Conservation (phyloP, 2,113 vertebrate genomes). For the Dicentrarchus labrax region DNA sequence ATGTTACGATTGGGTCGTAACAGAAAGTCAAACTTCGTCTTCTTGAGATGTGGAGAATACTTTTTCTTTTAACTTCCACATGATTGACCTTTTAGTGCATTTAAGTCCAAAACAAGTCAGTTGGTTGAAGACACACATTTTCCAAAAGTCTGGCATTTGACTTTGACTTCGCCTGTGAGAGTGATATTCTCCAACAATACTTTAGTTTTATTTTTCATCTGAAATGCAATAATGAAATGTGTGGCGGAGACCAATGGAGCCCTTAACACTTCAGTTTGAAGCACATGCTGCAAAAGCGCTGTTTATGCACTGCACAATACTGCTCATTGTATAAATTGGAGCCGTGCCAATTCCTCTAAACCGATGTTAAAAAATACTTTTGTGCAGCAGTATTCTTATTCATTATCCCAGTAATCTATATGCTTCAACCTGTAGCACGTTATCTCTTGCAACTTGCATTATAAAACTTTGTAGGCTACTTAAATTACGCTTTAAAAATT, state of each 20-base stretch:
- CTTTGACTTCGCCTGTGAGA: slow-evolving; percentile 82
- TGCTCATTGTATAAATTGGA: slow-evolving; percentile 86
- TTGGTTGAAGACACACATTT: slow-evolving; percentile 84
- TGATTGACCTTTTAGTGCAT: slow-evolving; percentile 92
- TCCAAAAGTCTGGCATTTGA: slow-evolving; percentile 88
- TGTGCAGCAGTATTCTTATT: slow-evolving; percentile 87
- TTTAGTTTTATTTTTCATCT: slow-evolving; percentile 77
- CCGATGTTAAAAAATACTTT: slow-evolving; percentile 90
- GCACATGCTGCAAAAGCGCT: slow-evolving; percentile 94
- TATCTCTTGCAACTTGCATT: slow-evolving; percentile 87
- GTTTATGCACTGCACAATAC: slow-evolving; percentile 88
- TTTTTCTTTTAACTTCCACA: slow-evolving; percentile 87
- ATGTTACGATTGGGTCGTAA: slow-evolving; percentile 89
- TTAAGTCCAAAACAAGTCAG: slow-evolving; percentile 93
- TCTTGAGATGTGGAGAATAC: slow-evolving; percentile 87
- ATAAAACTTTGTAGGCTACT: slow-evolving; percentile 92
- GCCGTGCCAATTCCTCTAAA: slow-evolving; percentile 88
- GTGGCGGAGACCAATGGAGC: slow-evolving; percentile 86
- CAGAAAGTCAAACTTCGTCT: slow-evolving; percentile 86
- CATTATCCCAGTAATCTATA: slow-evolving; percentile 88
- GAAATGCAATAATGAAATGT: slow-evolving; percentile 90
- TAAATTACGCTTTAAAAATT: slow-evolving; percentile 90
- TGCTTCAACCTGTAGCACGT: slow-evolving; percentile 82
- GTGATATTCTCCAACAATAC: slow-evolving; percentile 88
- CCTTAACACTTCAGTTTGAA: slow-evolving; percentile 91